These are phyloP conservation scores for Mormyrus lacerda DNA, from an alignment of 2,113 vertebrate genomes.

Conservation along the genomic window DNA sequence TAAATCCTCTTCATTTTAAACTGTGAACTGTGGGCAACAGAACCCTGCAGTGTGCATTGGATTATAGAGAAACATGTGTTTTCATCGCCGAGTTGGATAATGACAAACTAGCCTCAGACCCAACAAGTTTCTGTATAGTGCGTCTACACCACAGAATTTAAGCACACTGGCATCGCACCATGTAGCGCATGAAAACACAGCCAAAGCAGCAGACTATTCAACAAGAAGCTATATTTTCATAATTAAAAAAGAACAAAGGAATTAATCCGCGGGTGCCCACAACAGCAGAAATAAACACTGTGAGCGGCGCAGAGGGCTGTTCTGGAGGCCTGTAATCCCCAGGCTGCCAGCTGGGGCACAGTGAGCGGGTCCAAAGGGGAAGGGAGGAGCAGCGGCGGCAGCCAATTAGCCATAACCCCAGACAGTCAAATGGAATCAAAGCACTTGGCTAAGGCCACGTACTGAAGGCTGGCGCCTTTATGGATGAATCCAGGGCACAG, in stretches of 20 bases:
- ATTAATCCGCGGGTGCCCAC: constrained; percentile 21
- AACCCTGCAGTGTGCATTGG: not conserved
- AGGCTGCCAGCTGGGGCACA: not conserved
- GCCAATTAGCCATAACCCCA: constrained; percentile 12
- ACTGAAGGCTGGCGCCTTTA: constrained; percentile 8
- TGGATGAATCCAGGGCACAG: constrained; percentile 21
- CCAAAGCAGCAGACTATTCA: not conserved
- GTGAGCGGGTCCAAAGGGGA: not conserved
- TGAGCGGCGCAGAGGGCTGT: not conserved
- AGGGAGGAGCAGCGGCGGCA: not conserved
- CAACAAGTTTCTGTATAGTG: not conserved
- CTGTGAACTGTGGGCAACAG: not conserved
- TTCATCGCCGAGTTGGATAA: not conserved
- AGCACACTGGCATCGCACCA: not conserved
- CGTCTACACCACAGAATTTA: not conserved
- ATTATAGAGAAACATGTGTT: not conserved
- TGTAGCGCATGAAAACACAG: no score
- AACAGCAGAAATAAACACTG: constrained; percentile 35
- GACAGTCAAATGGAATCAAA: constrained; percentile 18
- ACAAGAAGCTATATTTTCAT: not conserved
- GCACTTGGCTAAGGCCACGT: constrained; percentile 10
- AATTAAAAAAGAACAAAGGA: constrained; percentile 9
- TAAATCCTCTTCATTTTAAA: not conserved
- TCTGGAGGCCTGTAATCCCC: not conserved
- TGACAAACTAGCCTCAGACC: not conserved